These are phyloP conservation scores for Xestia sexstrigata DNA, from an alignment of 2,888 invertebrate genomes.

Conservation along the genomic window DNA sequence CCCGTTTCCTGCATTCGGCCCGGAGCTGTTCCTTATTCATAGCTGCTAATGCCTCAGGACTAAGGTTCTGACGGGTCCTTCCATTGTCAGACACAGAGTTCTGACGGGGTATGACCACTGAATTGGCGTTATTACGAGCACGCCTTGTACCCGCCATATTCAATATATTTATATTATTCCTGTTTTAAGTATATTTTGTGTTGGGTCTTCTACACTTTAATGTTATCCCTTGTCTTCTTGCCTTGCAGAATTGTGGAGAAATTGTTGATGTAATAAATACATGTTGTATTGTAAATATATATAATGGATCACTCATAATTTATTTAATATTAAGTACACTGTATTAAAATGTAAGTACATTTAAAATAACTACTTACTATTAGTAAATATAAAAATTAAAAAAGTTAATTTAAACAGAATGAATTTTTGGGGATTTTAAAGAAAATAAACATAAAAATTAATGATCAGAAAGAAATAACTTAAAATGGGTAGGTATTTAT, in stretches of 20 bases:
- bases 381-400: constrained; percentile 5
- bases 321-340: constrained; percentile 39
- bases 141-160: constrained; percentile 86
- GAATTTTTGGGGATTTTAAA: not conserved
- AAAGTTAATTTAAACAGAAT: constrained; percentile 20
- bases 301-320: constrained; percentile 58
- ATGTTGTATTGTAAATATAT: constrained; percentile 63
- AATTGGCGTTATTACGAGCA: constrained; percentile 85
- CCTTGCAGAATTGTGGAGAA: constrained; percentile 70
- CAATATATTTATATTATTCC: constrained; percentile 68
- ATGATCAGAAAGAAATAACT: not conserved
- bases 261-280: constrained; percentile 75
- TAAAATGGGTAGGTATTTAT: not conserved
- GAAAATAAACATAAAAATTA: constrained; percentile 3
- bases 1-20: constrained; percentile 92
- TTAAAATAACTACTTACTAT: constrained; percentile 26
- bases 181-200: constrained; percentile 62
- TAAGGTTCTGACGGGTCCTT: constrained; percentile 84
- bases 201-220: constrained; percentile 60
- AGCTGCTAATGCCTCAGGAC: constrained; percentile 89
- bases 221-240: constrained; percentile 66
- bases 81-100: constrained; percentile 86
- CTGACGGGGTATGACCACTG: constrained; percentile 84
- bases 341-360: constrained; percentile 35
- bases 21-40: constrained; percentile 93